Percentiles rank a stretch among this genome's conserved stretches.
phyloP scores from a whole-genome alignment of 2,888 invertebrate genomes.

The Dryococelus australis region DNA sequence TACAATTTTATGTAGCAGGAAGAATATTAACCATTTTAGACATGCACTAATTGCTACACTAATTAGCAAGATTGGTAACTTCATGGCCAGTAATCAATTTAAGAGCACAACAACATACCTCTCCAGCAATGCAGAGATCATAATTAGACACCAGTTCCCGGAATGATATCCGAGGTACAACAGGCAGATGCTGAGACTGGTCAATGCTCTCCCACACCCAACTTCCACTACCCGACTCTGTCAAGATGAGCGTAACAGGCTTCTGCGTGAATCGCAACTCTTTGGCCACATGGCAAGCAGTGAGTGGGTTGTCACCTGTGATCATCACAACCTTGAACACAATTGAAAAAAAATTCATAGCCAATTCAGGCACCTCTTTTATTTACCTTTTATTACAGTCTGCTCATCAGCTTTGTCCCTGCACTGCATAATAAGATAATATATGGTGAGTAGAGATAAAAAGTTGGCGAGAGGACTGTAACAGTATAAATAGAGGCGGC shows the following conservation, averaged over 20 bases:
- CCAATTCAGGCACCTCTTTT: background rate
- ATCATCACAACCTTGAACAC: conserved; percentile 86
- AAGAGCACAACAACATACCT: conserved; percentile 60
- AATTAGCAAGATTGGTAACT: too few species aligned
- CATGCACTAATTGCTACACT: too few species aligned
- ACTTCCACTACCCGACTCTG: conserved; percentile 56
- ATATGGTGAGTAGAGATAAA: too few species aligned
- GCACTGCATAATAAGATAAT: background rate
- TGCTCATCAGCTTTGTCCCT: background rate
- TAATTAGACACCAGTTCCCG: conserved; percentile 74
- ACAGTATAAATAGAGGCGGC: too few species aligned
- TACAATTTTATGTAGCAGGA: too few species aligned
- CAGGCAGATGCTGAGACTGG: conserved; percentile 64
- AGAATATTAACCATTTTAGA: too few species aligned
- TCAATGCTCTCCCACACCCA: conserved; percentile 87
- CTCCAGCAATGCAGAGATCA: conserved; percentile 96
- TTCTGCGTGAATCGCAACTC: conserved; percentile 89
- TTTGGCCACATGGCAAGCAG: conserved; percentile 97
- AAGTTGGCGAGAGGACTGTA: too few species aligned
- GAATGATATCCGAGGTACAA: conserved; percentile 60
- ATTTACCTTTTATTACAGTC: background rate
- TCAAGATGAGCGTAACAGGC: conserved; percentile 70
- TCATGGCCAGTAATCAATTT: too few species aligned
- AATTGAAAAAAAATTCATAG: conserved; percentile 29
- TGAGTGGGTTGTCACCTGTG: conserved; percentile 98